Evolutionary conservation across 2,888 invertebrate species (phyloP), one percentile per base, ranked within the genome.

Genomic region (Copidosoma aretas): DNA sequence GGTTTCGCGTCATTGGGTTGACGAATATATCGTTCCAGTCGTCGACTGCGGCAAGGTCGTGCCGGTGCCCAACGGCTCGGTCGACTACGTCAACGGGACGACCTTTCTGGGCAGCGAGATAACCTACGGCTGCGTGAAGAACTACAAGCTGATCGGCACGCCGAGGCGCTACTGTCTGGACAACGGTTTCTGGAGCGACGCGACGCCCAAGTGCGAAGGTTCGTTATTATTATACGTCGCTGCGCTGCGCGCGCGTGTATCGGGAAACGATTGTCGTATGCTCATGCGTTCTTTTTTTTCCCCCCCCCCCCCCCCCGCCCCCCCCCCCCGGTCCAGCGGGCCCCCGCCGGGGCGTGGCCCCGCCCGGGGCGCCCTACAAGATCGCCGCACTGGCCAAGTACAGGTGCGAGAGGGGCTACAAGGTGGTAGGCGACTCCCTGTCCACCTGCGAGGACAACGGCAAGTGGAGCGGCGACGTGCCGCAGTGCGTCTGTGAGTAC

Each of bases 1-100:
- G 41, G 41, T 10, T 14, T 41, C 14, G 41, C 41, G 41, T 14
- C 14, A n/a, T n/a, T n/a, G n/a, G 1, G 12, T 46, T 46, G 43
- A 8, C 12, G 12, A 3, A 3, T 58, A 57, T 1, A 25, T 49
- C 8, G 3, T 58, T 72, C 65, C 10, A 95, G 95, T 92, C 82
- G 90, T 96, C 72, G 95, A 96, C 79, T 96, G 96, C 80, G 95
- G 94, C 10, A 90, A 93, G 79, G 90, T 95, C 19, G 88, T 92
- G 1, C 89, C 93, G 0, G 84, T 95, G 74, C 88, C 91, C 0
- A 93, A 92, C 79, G 96, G 95, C 8, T 87, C 89, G 22, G 88
- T 91, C 0, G 90, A 90, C 53, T 93, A 95, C 75, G 83, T 89
- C 0, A 92, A 93, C 77, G 91, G 89, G 24, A 92, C 91, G 1